phyloP scores from a whole-genome alignment of 2,888 invertebrate genomes.

The Osmoderma eremita region DNA sequence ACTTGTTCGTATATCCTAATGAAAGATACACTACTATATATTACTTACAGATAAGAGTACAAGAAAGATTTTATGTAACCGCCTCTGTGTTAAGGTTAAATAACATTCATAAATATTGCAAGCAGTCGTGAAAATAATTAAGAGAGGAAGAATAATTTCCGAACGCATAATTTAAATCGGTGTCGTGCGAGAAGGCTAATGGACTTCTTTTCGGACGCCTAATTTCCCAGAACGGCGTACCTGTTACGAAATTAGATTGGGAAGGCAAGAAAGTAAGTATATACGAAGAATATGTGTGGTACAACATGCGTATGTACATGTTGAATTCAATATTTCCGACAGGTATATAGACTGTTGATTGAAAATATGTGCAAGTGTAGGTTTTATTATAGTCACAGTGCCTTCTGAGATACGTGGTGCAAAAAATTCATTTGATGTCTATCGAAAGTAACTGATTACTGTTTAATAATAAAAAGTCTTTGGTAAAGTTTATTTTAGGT shows the following conservation, averaged over 20 bases:
- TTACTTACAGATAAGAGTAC: conserved; percentile 1
- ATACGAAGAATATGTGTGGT: background rate
- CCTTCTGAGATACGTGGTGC: too few relatives aligned
- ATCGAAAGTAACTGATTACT: too few relatives aligned
- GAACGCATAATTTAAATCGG: conserved; percentile 10
- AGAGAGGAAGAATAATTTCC: conserved; percentile 11
- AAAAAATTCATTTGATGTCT: too few relatives aligned
- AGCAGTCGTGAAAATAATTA: conserved; percentile 21
- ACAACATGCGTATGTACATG: too few relatives aligned
- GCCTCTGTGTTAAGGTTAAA: background rate
- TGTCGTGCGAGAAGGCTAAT: background rate
- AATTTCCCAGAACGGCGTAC: conserved; percentile 11
- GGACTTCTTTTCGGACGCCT: background rate
- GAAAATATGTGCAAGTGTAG: too few relatives aligned
- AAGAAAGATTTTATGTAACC: background rate
- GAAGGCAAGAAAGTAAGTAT: background rate
- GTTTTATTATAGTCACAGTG: too few relatives aligned
- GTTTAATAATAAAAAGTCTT: too few relatives aligned
- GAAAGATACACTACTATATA: conserved; percentile 5
- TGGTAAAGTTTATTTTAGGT: too few relatives aligned
- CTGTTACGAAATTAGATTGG: conserved; percentile 6
- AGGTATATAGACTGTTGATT: too few relatives aligned
- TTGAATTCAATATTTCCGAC: too few relatives aligned
- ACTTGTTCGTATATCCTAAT: background rate
- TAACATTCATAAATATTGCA: conserved; percentile 21